Base-by-base conservation (phyloP, 2,888 invertebrate species). In the Drosophila fungiperda region DNA sequence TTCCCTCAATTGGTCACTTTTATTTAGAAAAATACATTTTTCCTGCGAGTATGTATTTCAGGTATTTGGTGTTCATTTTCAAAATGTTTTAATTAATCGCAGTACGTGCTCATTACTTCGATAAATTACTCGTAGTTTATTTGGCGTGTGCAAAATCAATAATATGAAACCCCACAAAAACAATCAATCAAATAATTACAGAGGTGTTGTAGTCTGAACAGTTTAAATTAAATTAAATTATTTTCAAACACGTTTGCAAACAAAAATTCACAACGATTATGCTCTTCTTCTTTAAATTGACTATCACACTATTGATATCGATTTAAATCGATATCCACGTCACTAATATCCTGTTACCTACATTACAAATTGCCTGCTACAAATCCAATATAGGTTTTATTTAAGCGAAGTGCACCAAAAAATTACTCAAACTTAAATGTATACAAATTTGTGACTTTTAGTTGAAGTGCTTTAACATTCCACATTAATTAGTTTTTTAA, bases 41-140 rank as follows among this genome's bases (percentile, higher is more conserved):
- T 32, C 20, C 29, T 35, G 29, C 20, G 9, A n/a, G 12, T 8
- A 29, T 35, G 15, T 26, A 45, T 42, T 55, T 15, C 17, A 45
- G 20, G 61, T 23, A 35, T 26, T 62, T 33, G 17, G 23, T 61
- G 52, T 23, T 11, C 8, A 17, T 11, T 15, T 20, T 9, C n/a
- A n/a, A n/a, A 45, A 5, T 26, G 4, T 15, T 58, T 67, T n/a
- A 17, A 67, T 53, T 58, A 50, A 65, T 65, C 49, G 35, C 54
- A 29, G 38, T 15, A 29, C 33, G 49, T 40, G 49, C 6, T 26
- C 40, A 49, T 49, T 49, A 29, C 55, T 52, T 45, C 20, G 12
- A 15, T 32, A 23, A 33, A 29, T 49, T 20, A n/a, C n/a, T n/a
- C n/a, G n/a, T n/a, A 49, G 17, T 35, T n/a, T 5, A 6, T 26